A percentile compares a stretch with the other conserved stretches of the same genome.
Evolutionary conservation across 2,797 vertebrate species (phyloP).

Genomic region (Triplophysa yarkandensis): DNA sequence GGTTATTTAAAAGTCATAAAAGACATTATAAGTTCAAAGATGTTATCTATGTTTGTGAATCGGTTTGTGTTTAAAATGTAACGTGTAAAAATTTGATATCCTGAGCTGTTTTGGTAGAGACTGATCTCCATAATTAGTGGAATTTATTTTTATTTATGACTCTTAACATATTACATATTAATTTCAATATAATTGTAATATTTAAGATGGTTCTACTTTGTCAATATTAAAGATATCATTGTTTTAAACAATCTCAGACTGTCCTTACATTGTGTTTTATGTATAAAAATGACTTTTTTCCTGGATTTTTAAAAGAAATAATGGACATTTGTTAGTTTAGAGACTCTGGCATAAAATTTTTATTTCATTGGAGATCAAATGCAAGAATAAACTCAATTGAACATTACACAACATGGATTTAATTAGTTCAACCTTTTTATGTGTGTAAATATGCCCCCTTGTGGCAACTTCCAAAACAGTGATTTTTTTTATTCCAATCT

Average conservation of each 20-base stretch:
- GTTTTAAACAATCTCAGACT: too few species aligned
- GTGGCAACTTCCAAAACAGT: constrained; percentile 30
- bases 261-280: too few species aligned
- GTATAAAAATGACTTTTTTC: not conserved
- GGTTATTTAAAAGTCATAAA: not conserved
- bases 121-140: not conserved
- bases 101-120: constrained; percentile 31
- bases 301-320: not conserved
- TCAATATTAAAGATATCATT: too few species aligned
- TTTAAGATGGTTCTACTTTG: too few species aligned
- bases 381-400: constrained; percentile 42
- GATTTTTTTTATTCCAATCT: not conserved
- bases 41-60: constrained; percentile 3
- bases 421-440: constrained; percentile 5
- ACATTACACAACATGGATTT: not conserved
- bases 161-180: too few species aligned
- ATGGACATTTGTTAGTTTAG: not conserved
- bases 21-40: not conserved
- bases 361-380: constrained; percentile 15
- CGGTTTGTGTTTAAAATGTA: constrained; percentile 19
- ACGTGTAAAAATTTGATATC: constrained; percentile 6
- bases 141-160: not conserved
- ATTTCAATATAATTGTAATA: too few species aligned
- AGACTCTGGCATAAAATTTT: not conserved
- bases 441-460: constrained; percentile 52